Conservation (phyloP, 2,113 vertebrate species). For the Benitochromis conjunctus region DNA sequence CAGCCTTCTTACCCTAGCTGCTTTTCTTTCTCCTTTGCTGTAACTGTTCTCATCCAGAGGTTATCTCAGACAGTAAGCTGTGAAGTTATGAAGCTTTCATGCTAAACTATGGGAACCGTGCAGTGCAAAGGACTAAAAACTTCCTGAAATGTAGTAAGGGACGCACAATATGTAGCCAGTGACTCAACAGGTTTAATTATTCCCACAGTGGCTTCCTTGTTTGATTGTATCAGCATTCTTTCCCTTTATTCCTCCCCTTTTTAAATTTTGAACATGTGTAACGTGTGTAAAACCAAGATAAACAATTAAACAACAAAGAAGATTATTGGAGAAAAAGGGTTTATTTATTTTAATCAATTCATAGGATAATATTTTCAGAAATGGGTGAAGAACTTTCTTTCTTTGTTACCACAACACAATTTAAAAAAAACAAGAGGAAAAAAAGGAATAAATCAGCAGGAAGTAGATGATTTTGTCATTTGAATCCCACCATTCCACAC, state of each 20-base stretch:
- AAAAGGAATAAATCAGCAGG: too few species aligned
- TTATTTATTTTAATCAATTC: too few species aligned
- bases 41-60: neutral
- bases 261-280: neutral
- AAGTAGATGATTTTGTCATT: too few species aligned
- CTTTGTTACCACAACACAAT: too few species aligned
- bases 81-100: constrained; percentile 2
- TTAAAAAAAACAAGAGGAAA: too few species aligned
- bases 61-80: neutral
- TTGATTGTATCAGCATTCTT: neutral
- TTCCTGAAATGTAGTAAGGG: constrained; percentile 46
- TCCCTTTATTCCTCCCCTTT: too few species aligned
- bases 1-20: neutral
- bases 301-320: too few species aligned
- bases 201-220: constrained; percentile 14
- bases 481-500: neutral
- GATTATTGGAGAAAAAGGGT: too few species aligned
- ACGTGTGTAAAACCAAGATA: neutral
- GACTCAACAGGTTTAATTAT: constrained; percentile 50
- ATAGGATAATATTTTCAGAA: too few species aligned
- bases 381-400: too few species aligned
- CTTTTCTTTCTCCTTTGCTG: neutral
- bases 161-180: neutral
- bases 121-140: neutral
- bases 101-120: neutral